These are phyloP conservation scores for Erpetoichthys calabaricus DNA, from an alignment of 2,797 vertebrate genomes.

Conservation along the genomic window DNA sequence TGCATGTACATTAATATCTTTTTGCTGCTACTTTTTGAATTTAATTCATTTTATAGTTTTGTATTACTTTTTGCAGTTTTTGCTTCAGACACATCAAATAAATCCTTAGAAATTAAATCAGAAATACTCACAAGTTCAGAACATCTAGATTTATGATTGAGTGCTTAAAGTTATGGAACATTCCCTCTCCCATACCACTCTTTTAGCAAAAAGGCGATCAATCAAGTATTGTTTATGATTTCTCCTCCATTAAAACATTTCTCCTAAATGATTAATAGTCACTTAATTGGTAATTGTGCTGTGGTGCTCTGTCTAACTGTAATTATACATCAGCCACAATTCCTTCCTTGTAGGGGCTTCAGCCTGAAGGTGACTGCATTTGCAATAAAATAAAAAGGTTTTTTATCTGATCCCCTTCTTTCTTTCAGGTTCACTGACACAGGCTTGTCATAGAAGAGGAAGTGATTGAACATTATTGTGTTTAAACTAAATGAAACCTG, in stretches of 20 bases:
- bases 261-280: slow-evolving; percentile 50
- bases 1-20: too few relatives aligned
- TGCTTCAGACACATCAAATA: too few relatives aligned
- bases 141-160: too few relatives aligned
- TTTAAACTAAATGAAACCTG: slow-evolving; percentile 38
- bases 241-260: slow-evolving; percentile 13
- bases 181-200: not conserved
- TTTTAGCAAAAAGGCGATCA: not conserved
- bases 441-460: not conserved
- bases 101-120: too few relatives aligned
- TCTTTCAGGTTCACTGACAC: slow-evolving; percentile 3
- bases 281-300: slow-evolving; percentile 40
- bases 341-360: slow-evolving; percentile 7
- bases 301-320: slow-evolving; percentile 31
- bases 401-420: slow-evolving; percentile 7
- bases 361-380: slow-evolving; percentile 3
- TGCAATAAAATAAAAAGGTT: slow-evolving; percentile 8
- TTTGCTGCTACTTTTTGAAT: too few relatives aligned
- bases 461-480: slow-evolving; percentile 36
- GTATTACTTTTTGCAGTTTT: too few relatives aligned
- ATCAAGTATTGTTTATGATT: slow-evolving; percentile 1
- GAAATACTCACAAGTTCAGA: too few relatives aligned
- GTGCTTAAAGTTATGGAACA: too few relatives aligned
- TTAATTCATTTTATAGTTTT: too few relatives aligned
- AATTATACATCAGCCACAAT: not conserved